These are phyloP conservation scores for Dermatophagoides farinae DNA, from an alignment of 1,140 invertebrate species.

Conservation along the genomic window DNA sequence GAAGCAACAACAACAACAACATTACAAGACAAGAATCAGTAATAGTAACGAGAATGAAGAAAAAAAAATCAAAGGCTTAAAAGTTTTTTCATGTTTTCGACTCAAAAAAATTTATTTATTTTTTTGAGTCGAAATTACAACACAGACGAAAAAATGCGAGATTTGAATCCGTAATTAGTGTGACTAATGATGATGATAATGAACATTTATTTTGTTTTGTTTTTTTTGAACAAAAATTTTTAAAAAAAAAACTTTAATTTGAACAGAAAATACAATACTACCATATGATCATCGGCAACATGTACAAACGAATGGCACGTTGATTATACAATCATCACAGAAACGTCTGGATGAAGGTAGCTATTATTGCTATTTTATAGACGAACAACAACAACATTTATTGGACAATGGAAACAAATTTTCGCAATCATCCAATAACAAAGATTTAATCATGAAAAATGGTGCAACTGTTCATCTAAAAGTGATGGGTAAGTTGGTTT, in stretches of 20 bases:
- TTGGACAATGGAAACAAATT: background rate
- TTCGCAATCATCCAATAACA: too few species aligned
- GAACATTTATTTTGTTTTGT: background rate
- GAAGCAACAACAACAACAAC: too few species aligned
- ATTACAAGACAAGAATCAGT: too few species aligned
- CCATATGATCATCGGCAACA: constrained; percentile 13
- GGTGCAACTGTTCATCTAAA: background rate
- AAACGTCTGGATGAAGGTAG: constrained; percentile 13
- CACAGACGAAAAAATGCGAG: background rate
- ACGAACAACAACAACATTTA: background rate
- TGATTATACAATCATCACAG: constrained; percentile 7
- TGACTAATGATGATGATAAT: too few species aligned
- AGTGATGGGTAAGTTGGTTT: constrained; percentile 15
- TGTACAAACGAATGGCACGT: constrained; percentile 13
- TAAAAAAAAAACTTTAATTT: background rate
- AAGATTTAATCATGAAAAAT: background rate
- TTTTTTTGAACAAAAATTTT: background rate
- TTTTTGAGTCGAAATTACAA: too few species aligned
- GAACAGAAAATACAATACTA: constrained; percentile 1
- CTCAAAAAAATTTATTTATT: too few species aligned
- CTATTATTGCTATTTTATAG: constrained; percentile 4
- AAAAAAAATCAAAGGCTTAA: background rate
- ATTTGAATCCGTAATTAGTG: too few species aligned
- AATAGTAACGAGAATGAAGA: background rate
- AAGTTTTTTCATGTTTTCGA: too few species aligned